Base-by-base conservation (phyloP, 23 tunicate species). In the Aplidium turbinatum region DNA sequence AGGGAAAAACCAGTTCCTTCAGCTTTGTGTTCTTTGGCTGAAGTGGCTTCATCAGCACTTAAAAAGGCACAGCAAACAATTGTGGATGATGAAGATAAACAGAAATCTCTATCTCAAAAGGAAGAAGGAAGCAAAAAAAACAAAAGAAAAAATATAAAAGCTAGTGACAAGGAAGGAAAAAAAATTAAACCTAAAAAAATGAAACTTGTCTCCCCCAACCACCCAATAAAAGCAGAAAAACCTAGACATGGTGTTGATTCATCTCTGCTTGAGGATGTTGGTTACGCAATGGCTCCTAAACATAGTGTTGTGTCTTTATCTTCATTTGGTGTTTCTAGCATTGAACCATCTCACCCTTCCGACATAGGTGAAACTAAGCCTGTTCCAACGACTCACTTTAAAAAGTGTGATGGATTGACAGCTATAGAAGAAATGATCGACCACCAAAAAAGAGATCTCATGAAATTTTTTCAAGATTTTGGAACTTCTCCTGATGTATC, bases 381-480 rank as follows among this genome's bases (percentile, higher is more conserved):
- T 24, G 27, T 60, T 22, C 71, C 82, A 60, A 61, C 20, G 42
- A 35, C 45, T 5, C n/a, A 40, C 28, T 30, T 13, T 56, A 42
- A 38, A 4, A 42, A 33, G 3, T 19, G 2, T 5, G 94, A 87
- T 74, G 94, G 94, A 2, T 26, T 87, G 0, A 65, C 94, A 31
- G 86, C 94, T n/a, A 64, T 87, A 24, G 72, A 87, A 36, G 60
- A 74, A 22, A 30, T 87, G 66, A 27, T 68, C 3, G 85, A 81
- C 20, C 82, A 74, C 23, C 86, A 87, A 68, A 30, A 57, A 22
- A 29, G 24, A 57, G 94, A 87, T 31, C 9, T 68, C 4, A 52
- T 87, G 77, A 42, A 53, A 34, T 87, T 87, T 60, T 79, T 87
- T 34, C 75, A 84, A 16, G 81, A 87, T 34, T 67, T 71, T 66